These are phyloP conservation scores for Fundulus diaphanus DNA, from an alignment of 2,797 vertebrate genomes.

Conservation along the genomic window DNA sequence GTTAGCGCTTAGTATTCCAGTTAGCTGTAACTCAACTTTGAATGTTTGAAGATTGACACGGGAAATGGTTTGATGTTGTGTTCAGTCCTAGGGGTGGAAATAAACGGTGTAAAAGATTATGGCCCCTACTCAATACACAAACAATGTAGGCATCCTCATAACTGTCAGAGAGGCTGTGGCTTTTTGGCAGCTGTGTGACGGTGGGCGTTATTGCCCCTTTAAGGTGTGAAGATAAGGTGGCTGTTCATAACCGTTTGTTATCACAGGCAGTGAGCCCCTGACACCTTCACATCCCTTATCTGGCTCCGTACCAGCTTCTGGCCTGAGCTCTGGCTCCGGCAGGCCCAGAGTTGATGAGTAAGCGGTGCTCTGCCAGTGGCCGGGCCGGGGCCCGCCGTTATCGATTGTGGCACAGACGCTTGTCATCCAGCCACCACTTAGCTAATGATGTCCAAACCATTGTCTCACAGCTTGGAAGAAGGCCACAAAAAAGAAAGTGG, in stretches of 20 bases:
- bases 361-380: slow-evolving; percentile 62
- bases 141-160: slow-evolving; percentile 39
- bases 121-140: not conserved
- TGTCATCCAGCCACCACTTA: slow-evolving; percentile 82
- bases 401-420: slow-evolving; percentile 67
- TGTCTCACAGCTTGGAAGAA: slow-evolving; percentile 63
- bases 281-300: slow-evolving; percentile 74
- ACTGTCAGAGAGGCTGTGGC: slow-evolving; percentile 51
- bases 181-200: slow-evolving; percentile 59
- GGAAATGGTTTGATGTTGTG: slow-evolving; percentile 12
- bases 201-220: slow-evolving; percentile 73
- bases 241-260: slow-evolving; percentile 71
- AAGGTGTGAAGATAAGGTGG: slow-evolving; percentile 75
- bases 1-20: slow-evolving; percentile 43
- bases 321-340: slow-evolving; percentile 24
- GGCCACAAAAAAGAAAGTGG: slow-evolving; percentile 62
- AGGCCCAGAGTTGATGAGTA: slow-evolving; percentile 71
- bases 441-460: slow-evolving; percentile 78
- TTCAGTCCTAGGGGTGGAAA: slow-evolving; percentile 2
- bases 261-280: slow-evolving; percentile 49
- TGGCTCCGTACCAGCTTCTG: slow-evolving; percentile 50
- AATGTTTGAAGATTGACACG: slow-evolving; percentile 22
- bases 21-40: slow-evolving; percentile 17
- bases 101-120: not conserved
- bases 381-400: slow-evolving; percentile 56